Evolutionary conservation across 1,140 invertebrate genomes (phyloP).

Genomic region (Papilio machaon): DNA sequence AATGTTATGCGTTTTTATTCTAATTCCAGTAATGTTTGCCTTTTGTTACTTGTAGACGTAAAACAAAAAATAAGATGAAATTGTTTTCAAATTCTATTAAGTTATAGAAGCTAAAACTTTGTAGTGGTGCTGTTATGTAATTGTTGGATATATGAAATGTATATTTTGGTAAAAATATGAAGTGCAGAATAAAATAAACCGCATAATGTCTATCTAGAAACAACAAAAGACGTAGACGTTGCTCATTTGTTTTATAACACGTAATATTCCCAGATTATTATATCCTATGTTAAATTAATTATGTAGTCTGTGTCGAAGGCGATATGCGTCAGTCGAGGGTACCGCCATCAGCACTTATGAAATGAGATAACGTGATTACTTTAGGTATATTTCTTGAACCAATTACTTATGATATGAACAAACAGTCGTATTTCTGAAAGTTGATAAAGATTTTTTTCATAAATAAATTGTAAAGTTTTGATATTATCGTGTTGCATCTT

Average conservation of each 20-base stretch:
- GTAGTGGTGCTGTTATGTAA: too few relatives aligned
- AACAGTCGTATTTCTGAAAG: not conserved
- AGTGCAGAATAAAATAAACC: too few relatives aligned
- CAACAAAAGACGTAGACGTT: not conserved
- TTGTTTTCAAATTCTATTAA: not conserved
- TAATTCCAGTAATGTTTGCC: not conserved
- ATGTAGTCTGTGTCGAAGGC: not conserved
- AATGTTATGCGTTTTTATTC: not conserved
- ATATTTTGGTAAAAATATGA: too few relatives aligned
- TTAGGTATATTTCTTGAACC: not conserved
- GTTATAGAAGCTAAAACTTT: too few relatives aligned
- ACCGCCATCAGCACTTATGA: not conserved
- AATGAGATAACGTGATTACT: constrained; percentile 1
- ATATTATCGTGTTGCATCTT: not conserved
- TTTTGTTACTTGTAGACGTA: not conserved
- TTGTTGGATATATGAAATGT: too few relatives aligned
- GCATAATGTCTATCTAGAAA: too few relatives aligned
- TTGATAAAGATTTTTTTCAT: not conserved
- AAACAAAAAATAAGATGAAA: not conserved
- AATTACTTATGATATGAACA: not conserved
- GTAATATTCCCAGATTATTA: not conserved
- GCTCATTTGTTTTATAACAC: not conserved
- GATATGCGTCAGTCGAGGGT: not conserved
- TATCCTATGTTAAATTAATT: not conserved
- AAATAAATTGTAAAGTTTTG: not conserved